phyloP scores from a whole-genome alignment of 2,888 invertebrate genomes.

The Endotricha flammealis region DNA sequence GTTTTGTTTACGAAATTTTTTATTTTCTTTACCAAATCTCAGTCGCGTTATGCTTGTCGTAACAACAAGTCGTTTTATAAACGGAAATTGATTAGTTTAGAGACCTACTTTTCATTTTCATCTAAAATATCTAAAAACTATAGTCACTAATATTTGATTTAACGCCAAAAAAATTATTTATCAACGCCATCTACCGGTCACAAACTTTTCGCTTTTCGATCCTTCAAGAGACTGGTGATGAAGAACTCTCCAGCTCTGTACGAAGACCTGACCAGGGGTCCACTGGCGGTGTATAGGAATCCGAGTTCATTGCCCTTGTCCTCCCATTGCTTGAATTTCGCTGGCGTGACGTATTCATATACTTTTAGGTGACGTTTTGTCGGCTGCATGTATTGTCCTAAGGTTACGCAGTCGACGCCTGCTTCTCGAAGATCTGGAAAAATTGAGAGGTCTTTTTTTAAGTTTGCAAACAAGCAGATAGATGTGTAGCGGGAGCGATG shows the following conservation, averaged over 20 bases:
- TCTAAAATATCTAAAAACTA: too few relatives aligned
- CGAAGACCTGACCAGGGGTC: slow-evolving; percentile 96
- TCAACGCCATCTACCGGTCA: slow-evolving; percentile 33
- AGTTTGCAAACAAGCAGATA: too few relatives aligned
- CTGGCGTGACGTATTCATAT: slow-evolving; percentile 97
- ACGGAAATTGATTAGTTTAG: too few relatives aligned
- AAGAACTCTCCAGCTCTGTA: slow-evolving; percentile 99
- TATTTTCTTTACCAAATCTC: too few relatives aligned
- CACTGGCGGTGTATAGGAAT: slow-evolving; percentile 97
- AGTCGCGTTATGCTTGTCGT: too few relatives aligned
- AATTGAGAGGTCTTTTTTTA: too few relatives aligned
- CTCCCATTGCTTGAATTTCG: slow-evolving; percentile 94
- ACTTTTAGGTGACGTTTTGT: slow-evolving; percentile 97
- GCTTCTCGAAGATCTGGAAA: slow-evolving; percentile 84
- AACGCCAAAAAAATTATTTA: slow-evolving; percentile 2
- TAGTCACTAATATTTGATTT: slow-evolving; percentile 12
- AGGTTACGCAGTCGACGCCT: slow-evolving; percentile 96
- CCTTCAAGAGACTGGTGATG: slow-evolving; percentile 87
- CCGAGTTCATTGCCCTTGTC: slow-evolving; percentile 88
- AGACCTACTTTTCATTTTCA: too few relatives aligned
- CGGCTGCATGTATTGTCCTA: slow-evolving; percentile 99
- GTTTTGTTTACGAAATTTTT: too few relatives aligned
- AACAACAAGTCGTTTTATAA: too few relatives aligned
- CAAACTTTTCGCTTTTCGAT: slow-evolving; percentile 63
- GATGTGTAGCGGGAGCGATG: too few relatives aligned